Evolutionary conservation across 2,888 invertebrate species (phyloP).

Genomic region (Sericinus montela): DNA sequence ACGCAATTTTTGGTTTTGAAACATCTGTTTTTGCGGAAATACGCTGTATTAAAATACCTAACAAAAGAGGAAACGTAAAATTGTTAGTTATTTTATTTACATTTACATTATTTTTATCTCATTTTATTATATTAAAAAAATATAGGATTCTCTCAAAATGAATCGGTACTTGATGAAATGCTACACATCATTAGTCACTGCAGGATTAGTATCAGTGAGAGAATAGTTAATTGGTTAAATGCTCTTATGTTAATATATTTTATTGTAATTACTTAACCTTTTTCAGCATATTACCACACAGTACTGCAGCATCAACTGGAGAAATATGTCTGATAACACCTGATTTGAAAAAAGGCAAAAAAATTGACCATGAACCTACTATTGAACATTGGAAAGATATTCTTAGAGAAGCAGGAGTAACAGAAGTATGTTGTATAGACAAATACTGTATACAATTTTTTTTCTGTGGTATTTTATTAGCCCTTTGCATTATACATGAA

Average conservation of each 20-base stretch:
- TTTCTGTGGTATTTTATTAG: too few relatives aligned
- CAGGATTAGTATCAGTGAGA: too few relatives aligned
- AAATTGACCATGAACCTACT: conserved; percentile 86
- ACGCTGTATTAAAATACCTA: conserved; percentile 82
- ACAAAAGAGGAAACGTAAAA: conserved; percentile 79
- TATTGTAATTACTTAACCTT: conserved; percentile 2
- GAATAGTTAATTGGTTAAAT: too few relatives aligned
- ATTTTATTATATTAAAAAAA: too few relatives aligned
- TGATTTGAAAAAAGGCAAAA: conserved; percentile 85
- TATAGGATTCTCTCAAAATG: too few relatives aligned
- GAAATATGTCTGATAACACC: conserved; percentile 89
- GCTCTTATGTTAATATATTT: not conserved
- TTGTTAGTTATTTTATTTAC: conserved; percentile 73
- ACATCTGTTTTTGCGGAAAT: conserved; percentile 80
- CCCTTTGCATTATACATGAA: too few relatives aligned
- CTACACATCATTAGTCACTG: too few relatives aligned
- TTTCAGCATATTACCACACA: conserved; percentile 73
- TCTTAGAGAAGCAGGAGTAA: conserved; percentile 80
- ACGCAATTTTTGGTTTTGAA: conserved; percentile 77
- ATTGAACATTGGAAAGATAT: conserved; percentile 85
- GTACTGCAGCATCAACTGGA: conserved; percentile 80
- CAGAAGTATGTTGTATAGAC: conserved; percentile 52
- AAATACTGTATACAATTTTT: too few relatives aligned
- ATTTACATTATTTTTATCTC: not conserved
- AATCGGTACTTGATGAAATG: too few relatives aligned